Base-by-base conservation (phyloP, 2,888 invertebrate genomes). In the Idaea aversata region DNA sequence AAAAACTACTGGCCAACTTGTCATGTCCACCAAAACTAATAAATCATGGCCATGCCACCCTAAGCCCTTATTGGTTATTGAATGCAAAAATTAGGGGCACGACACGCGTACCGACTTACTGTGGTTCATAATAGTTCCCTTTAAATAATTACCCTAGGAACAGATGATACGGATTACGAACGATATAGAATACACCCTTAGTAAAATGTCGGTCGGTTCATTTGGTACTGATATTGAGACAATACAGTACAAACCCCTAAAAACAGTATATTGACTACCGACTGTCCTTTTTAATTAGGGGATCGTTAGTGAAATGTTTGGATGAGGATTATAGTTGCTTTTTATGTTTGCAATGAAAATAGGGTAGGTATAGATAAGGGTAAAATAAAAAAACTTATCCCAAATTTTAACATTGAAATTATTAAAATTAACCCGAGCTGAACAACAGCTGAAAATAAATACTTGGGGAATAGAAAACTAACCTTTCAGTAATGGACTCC, bases 131-230 rank as follows among this genome's bases (percentile, higher is more conserved):
- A 71, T 76, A 79, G 82, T 83, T 85, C 88, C 91, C 90, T 89
- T 87, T 88, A 90, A 90, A 92, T 91, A 91, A 92, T 93, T 92
- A 90, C 90, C 84, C 80, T 82, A 82, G 91, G 82, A 91, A 90
- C 92, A 92, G 91, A 93, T 92, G 91, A 93, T 90, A 88, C 85
- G 91, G 92, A 91, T 93, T 93, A 93, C 72, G 73, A 79, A 77
- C 80, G 80, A 57, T 66, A 66, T 77, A 79, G 75, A 70, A 72
- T 76, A 74, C 76, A 73, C 83, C 83, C 83, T 78, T 75, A 76
- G 73, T 79, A 77, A 79, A 83, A 85, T 82, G 79, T 84, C 79
- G 81, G 79, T 79, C 79, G 76, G 72, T 73, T 78, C 77, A 74
- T 77, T 71, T 79, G 77, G 65, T 57, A 66, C 61, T 65, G 66